Conservation (phyloP, 2,888 invertebrate genomes). For the Teinopalpus imperialis region DNA sequence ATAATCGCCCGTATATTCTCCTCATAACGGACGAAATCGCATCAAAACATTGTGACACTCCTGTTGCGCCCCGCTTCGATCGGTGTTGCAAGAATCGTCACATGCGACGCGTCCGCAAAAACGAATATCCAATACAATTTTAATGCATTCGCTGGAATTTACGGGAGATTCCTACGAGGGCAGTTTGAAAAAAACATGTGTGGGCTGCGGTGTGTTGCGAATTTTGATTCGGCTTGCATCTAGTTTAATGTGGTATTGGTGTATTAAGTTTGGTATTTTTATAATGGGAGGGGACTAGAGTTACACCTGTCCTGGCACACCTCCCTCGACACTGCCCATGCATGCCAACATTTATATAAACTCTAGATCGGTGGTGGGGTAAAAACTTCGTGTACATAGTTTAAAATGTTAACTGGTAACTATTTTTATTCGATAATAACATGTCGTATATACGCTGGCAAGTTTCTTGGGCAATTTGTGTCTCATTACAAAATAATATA, state of each 20-base stretch:
- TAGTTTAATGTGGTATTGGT: constrained; percentile 32
- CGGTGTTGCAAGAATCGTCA: constrained; percentile 42
- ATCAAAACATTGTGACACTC: neutral
- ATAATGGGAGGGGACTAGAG: constrained; percentile 34
- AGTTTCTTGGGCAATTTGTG: constrained; percentile 10
- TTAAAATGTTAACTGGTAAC: constrained; percentile 8
- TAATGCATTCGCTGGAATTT: constrained; percentile 72
- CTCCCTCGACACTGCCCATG: constrained; percentile 22
- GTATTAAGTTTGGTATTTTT: no score
- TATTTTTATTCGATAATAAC: constrained; percentile 19
- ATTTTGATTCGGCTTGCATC: constrained; percentile 50
- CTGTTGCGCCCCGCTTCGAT: constrained; percentile 32
- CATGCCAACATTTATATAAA: constrained; percentile 7
- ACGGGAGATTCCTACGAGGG: constrained; percentile 63
- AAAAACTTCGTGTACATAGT: constrained; percentile 15
- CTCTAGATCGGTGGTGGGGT: neutral
- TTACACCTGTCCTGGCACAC: constrained; percentile 29
- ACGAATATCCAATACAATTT: constrained; percentile 68
- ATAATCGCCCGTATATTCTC: constrained; percentile 8
- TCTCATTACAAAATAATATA: constrained; percentile 18
- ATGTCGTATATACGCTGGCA: constrained; percentile 4
- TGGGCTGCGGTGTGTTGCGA: constrained; percentile 55
- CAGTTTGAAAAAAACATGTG: constrained; percentile 47
- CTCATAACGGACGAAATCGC: neutral
- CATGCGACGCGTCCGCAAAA: constrained; percentile 60